Evolutionary conservation across 2,797 vertebrate genomes (phyloP), one percentile per base, ranked within the genome.

Genomic region (Myotis myotis): DNA sequence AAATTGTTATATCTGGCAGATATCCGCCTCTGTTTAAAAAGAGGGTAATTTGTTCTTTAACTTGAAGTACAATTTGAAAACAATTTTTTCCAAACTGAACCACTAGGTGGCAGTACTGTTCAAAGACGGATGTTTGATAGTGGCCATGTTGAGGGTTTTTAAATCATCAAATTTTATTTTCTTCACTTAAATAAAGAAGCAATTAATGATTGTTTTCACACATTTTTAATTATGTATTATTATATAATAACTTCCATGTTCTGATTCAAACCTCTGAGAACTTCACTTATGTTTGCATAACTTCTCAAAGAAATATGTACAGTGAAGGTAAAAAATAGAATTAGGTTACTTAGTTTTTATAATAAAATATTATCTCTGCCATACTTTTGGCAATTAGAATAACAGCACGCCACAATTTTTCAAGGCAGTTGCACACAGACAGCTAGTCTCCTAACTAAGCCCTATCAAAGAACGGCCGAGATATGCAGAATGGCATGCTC

Each of bases 21-120:
- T 66, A 78, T 19, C 44, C 19, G 5, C 47, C 57, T 57, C 3
- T 83, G 66, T 94, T 82, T 66, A 72, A 53, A 87, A 70, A 38
- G 20, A 72, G 23, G 20, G 3, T 15, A 79, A n/a, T 88, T 94
- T 82, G 22, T 66, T 49, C 36, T 79, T 85, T 88, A 19, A 33
- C 36, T 88, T 66, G n/a, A 92, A 93, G 28, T 60, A 11, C 33
- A 28, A 87, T 71, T 53, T 68, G n/a, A 57, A 71, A 84, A 81
- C 66, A 62, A 28, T 28, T 64, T 87, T 91, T 94, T 70, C 74
- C 51, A 70, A 41, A 57, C 13, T 49, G 8, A 62, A 62, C 90
- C 96, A 82, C 85, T 36, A 95, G 97, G 82, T 97, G 97, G 96
- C 96, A 95, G 90, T 71, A 36, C 83, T 38, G 22, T 60, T 75